Percentiles rank a stretch among this genome's conserved stretches.
These are phyloP conservation scores for Falco columbarius DNA, from an alignment of 2,797 vertebrate genomes.

Conservation along the genomic window DNA sequence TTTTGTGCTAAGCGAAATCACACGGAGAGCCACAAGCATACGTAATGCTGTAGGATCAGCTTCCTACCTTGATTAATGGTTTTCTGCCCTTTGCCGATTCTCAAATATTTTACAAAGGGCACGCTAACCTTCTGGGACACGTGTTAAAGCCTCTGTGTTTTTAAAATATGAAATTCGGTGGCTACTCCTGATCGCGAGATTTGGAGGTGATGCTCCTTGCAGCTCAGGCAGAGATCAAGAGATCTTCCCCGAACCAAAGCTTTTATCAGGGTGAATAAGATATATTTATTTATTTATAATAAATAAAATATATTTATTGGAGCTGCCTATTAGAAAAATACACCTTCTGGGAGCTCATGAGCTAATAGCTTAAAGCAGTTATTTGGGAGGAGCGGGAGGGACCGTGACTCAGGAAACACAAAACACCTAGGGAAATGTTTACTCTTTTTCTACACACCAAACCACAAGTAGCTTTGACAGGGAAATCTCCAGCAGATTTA, in stretches of 20 bases:
- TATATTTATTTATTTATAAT: not conserved
- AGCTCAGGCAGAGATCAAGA: not conserved
- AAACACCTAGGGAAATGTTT: not conserved
- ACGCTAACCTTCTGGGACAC: not conserved
- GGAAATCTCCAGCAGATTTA: not conserved
- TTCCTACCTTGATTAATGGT: not conserved
- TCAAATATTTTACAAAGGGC: not conserved
- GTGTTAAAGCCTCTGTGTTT: not conserved
- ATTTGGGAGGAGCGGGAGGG: not conserved
- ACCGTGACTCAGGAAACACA: not conserved
- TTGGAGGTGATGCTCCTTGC: not conserved
- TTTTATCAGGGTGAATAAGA: not conserved
- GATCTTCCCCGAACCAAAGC: not conserved
- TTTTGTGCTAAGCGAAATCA: not conserved
- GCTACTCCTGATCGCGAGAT: rapidly evolving
- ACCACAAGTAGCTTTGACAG: not conserved
- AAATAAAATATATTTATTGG: too few species aligned
- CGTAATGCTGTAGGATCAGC: not conserved
- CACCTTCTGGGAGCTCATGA: not conserved
- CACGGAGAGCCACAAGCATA: not conserved
- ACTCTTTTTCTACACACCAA: not conserved
- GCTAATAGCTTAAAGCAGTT: not conserved
- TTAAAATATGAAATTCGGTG: rapidly evolving
- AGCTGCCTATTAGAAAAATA: not conserved
- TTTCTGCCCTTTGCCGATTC: not conserved